Evolutionary conservation across 1,140 invertebrate species (phyloP), one percentile per base, ranked within the genome.

Genomic region (Zaprionus vittiger): DNA sequence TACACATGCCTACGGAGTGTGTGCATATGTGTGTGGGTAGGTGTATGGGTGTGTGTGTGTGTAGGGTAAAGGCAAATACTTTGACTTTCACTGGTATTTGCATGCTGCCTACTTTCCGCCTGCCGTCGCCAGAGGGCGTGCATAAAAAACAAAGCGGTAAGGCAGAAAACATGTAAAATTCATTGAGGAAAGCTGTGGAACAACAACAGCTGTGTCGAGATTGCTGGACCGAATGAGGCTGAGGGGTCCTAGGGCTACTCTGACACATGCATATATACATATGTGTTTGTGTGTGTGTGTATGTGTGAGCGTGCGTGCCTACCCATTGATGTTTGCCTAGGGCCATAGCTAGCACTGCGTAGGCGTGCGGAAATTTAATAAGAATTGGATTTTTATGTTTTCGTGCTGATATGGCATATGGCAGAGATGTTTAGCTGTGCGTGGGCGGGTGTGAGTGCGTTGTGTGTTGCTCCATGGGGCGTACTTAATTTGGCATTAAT

Each of bases 311-410:
- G 26, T 31, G 37, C 38, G 55, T 67, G 64, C 26, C 7, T 55
- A 59, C 55, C 38, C 54, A 52, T 64, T 59, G 15, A 57, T 65
- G 31, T 44, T 69, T 54, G 69, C 55, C 54, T 57, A 31, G 37
- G 66, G 63, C 61, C 20, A 15, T 68, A 41, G 62, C 55, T 44
- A 17, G 31, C 54, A 66, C 71, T 89, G 81, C 69, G 84, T 83
- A 70, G 84, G 84, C 84, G 84, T 87, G 84, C 84, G 84, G 84
- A 89, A 89, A 89, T 89, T 89, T 89, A 89, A 89, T 89, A 89
- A 89, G 84, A 89, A 90, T 83, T 79, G 81, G 85, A 89, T 89
- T 89, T 86, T 89, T 89, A 87, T 89, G 84, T 89, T 86, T 72
- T 77, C 70, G 81, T 85, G 38, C 57, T 60, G 70, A 79, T 80